Conservation (phyloP, 2,113 vertebrate genomes). For the Albula goreensis region DNA sequence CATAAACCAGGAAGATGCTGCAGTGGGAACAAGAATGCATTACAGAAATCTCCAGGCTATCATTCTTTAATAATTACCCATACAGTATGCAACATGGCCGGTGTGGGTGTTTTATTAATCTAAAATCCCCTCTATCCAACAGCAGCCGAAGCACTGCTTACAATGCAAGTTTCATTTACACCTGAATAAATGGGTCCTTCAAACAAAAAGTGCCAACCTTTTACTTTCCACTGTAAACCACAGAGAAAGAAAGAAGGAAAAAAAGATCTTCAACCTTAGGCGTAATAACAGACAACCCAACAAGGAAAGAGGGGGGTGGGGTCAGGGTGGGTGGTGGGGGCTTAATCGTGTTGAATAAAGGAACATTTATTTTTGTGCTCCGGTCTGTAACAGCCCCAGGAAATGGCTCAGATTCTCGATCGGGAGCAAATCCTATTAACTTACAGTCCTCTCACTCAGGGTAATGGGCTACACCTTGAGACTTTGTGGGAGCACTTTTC, state of each 20-base stretch:
- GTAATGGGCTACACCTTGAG: constrained; percentile 69
- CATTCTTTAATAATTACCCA: constrained; percentile 66
- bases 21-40: constrained; percentile 59
- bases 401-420: constrained; percentile 70
- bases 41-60: constrained; percentile 65
- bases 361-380: constrained; percentile 72
- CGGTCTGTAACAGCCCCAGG: constrained; percentile 68
- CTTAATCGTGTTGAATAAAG: constrained; percentile 66
- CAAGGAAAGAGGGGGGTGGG: constrained; percentile 45
- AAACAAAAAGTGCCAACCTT: constrained; percentile 68
- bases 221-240: constrained; percentile 59
- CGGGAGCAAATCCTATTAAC: constrained; percentile 71
- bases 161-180: constrained; percentile 66
- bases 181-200: constrained; percentile 70
- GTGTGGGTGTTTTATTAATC: constrained; percentile 59
- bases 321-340: constrained; percentile 1
- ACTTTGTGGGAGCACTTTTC: constrained; percentile 56
- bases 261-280: constrained; percentile 45
- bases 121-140: constrained; percentile 59
- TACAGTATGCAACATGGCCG: constrained; percentile 46
- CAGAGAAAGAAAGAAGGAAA: not conserved
- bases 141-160: constrained; percentile 58
- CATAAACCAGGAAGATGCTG: constrained; percentile 55
- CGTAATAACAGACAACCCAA: constrained; percentile 60
- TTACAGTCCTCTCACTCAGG: constrained; percentile 68